Percentiles rank a stretch among this genome's conserved stretches.
Evolutionary conservation across 2,113 vertebrate genomes (phyloP).

Genomic region (Erythrocercus mccallii): DNA sequence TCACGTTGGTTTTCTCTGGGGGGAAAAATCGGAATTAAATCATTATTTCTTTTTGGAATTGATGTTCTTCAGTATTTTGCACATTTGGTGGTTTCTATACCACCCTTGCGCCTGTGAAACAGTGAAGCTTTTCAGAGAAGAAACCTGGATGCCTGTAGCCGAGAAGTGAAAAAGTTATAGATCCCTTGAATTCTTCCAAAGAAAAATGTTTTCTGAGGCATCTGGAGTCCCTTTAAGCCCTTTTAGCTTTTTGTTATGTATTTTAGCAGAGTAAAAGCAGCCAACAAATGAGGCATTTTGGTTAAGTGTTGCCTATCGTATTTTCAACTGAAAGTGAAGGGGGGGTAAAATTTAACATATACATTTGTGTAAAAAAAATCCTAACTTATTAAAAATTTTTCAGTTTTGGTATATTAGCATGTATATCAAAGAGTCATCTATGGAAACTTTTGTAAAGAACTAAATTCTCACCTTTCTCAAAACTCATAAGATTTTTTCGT

Average conservation of each 20-base stretch:
- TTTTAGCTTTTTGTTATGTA: slow-evolving; percentile 38
- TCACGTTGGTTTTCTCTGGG: slow-evolving; percentile 23
- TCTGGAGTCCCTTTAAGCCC: slow-evolving; percentile 40
- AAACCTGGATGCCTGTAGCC: not conserved
- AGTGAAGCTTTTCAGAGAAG: not conserved
- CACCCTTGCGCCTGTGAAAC: not conserved
- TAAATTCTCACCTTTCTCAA: slow-evolving; percentile 59
- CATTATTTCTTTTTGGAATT: not conserved
- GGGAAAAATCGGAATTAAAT: not conserved
- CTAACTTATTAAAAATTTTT: slow-evolving; percentile 56
- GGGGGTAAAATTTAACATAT: slow-evolving; percentile 50
- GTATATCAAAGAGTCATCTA: slow-evolving; percentile 50
- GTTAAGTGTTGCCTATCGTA: slow-evolving; percentile 53
- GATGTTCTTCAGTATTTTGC: not conserved
- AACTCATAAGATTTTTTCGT: slow-evolving; percentile 33
- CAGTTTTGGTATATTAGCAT: slow-evolving; percentile 64
- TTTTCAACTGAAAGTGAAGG: slow-evolving; percentile 57
- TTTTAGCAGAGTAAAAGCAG: slow-evolving; percentile 29
- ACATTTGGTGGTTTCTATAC: not conserved
- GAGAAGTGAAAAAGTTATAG: not conserved
- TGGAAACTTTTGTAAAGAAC: slow-evolving; percentile 72
- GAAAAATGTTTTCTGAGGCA: slow-evolving; percentile 49
- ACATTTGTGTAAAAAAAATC: slow-evolving; percentile 39
- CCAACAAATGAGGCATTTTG: slow-evolving; percentile 29
- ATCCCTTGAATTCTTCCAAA: slow-evolving; percentile 28